Conservation (phyloP, 2,888 invertebrate species). For the Phasia obesa region DNA sequence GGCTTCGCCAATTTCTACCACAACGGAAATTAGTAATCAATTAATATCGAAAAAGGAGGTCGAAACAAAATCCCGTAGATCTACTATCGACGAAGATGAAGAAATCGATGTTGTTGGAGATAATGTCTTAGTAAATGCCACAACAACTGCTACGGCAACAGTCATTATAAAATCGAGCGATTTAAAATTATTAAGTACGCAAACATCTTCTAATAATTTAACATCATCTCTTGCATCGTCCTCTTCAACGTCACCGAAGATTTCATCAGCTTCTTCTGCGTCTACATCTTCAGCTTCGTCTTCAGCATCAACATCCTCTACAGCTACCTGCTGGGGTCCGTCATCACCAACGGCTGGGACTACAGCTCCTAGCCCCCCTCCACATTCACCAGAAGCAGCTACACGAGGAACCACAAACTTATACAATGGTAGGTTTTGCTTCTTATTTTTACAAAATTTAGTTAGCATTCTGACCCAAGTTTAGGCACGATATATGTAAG, state of each 20-base stretch:
- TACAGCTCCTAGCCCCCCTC: slow-evolving; percentile 89
- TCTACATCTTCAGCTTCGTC: neutral
- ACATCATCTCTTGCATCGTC: slow-evolving; percentile 30
- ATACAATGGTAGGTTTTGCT: slow-evolving; percentile 87
- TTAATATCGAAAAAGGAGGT: slow-evolving; percentile 66
- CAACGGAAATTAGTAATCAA: slow-evolving; percentile 58
- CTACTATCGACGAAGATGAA: slow-evolving; percentile 86
- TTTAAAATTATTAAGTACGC: slow-evolving; percentile 79
- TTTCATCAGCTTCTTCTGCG: slow-evolving; percentile 10
- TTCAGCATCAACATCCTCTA: slow-evolving; percentile 72
- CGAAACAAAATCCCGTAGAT: slow-evolving; percentile 83
- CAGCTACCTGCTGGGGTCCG: slow-evolving; percentile 87
- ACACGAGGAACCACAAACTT: slow-evolving; percentile 87
- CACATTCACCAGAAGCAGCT: slow-evolving; percentile 85
- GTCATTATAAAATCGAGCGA: slow-evolving; percentile 85
- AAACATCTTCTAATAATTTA: slow-evolving; percentile 72
- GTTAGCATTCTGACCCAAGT: no score
- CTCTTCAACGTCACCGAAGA: slow-evolving; percentile 2
- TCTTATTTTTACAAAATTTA: neutral
- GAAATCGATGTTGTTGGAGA: slow-evolving; percentile 95
- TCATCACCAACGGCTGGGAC: slow-evolving; percentile 90
- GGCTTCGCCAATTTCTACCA: slow-evolving; percentile 49
- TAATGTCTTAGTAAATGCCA: slow-evolving; percentile 75
- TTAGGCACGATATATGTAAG: no score
- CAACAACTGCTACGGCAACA: slow-evolving; percentile 73